Evolutionary conservation across 2,113 vertebrate species (phyloP).

Genomic region (Leiothrix lutea): DNA sequence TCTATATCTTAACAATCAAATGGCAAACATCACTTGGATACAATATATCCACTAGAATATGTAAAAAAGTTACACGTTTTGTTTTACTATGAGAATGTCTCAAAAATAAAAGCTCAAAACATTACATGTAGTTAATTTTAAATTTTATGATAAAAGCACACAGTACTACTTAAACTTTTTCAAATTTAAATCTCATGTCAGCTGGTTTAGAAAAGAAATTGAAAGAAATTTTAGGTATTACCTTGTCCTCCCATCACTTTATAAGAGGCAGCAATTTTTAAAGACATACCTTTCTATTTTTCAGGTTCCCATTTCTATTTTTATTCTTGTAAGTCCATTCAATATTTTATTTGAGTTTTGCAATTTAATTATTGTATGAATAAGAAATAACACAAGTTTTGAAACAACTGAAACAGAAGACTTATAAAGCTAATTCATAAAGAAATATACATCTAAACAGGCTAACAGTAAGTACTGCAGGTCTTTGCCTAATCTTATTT

Average conservation of each 20-base stretch:
- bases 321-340: background rate
- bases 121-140: background rate
- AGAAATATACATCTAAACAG: background rate
- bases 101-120: background rate
- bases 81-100: background rate
- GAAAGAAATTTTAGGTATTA: background rate
- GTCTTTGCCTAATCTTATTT: background rate
- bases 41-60: background rate
- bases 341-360: background rate
- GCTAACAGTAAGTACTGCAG: background rate
- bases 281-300: background rate
- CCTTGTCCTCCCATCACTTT: background rate
- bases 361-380: background rate
- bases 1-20: background rate
- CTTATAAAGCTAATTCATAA: background rate
- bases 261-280: background rate
- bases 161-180: background rate
- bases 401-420: background rate
- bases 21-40: background rate
- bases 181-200: background rate
- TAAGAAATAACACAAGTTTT: background rate
- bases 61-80: background rate
- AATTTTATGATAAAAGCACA: background rate
- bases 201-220: background rate
- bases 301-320: background rate